Conservation (phyloP, 2,113 vertebrate species). For the Microtus pennsylvanicus region DNA sequence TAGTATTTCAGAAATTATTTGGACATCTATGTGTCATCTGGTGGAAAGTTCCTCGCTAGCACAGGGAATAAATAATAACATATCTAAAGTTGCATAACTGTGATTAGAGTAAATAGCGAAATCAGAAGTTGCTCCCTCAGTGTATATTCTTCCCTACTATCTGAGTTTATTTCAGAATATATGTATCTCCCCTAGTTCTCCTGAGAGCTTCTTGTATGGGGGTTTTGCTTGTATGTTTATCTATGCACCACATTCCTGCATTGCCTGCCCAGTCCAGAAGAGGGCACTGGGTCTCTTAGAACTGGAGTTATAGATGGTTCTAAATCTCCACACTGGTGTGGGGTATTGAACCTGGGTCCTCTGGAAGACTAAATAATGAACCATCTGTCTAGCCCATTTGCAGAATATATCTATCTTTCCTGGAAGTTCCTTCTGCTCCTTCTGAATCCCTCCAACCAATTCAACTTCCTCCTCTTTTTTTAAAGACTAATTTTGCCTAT, state of each 20-base stretch:
- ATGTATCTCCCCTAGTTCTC: too few relatives aligned
- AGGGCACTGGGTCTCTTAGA: background rate
- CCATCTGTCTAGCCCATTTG: background rate
- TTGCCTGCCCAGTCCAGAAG: background rate
- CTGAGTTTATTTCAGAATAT: background rate
- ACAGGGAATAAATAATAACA: background rate
- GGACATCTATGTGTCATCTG: background rate
- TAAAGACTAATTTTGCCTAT: background rate
- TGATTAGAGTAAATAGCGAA: background rate
- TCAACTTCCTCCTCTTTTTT: background rate
- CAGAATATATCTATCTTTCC: background rate
- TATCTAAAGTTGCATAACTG: background rate
- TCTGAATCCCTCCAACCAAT: background rate
- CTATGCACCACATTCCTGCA: background rate
- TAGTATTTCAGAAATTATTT: conserved; percentile 11
- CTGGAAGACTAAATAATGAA: background rate
- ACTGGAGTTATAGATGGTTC: background rate
- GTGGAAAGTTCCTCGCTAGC: background rate
- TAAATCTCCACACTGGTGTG: background rate
- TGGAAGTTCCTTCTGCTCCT: background rate
- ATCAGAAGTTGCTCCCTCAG: background rate
- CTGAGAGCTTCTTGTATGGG: background rate
- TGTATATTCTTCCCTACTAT: background rate
- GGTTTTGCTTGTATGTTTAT: background rate
- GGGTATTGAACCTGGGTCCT: background rate